Conservation (phyloP, 1,140 invertebrate genomes). For the Leptinotarsa defecta region DNA sequence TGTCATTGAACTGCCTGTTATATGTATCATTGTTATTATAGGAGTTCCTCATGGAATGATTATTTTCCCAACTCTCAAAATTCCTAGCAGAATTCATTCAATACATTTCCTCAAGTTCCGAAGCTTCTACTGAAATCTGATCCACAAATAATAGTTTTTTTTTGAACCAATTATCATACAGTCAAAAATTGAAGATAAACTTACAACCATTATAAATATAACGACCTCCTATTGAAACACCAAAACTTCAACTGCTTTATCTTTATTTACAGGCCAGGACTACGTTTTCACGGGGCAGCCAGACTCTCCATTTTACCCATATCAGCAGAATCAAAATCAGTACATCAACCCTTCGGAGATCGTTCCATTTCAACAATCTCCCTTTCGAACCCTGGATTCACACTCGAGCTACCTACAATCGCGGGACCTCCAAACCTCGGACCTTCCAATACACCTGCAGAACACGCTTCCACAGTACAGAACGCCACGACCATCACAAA, state of each 20-base stretch:
- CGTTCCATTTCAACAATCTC: slow-evolving; percentile 22
- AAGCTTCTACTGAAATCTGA: neutral
- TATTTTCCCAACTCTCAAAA: too few relatives aligned
- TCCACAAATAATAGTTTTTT: neutral
- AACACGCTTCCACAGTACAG: slow-evolving; percentile 52
- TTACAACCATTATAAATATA: neutral
- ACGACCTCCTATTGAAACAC: neutral
- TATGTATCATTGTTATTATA: too few relatives aligned
- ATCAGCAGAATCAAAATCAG: slow-evolving; percentile 16
- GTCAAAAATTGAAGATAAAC: neutral
- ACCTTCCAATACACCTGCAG: slow-evolving; percentile 50
- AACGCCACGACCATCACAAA: slow-evolving; percentile 23
- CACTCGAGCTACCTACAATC: slow-evolving; percentile 30
- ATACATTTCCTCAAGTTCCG: neutral
- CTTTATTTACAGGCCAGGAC: slow-evolving; percentile 30
- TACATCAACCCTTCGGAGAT: slow-evolving; percentile 16
- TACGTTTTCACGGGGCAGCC: slow-evolving; percentile 19
- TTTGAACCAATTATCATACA: neutral
- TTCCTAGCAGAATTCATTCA: too few relatives aligned
- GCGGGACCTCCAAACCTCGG: slow-evolving; percentile 51
- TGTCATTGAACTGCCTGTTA: too few relatives aligned
- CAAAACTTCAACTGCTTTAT: neutral
- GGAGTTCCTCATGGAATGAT: too few relatives aligned
- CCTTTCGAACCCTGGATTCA: neutral
- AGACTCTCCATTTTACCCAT: neutral